Evolutionary conservation across 1,140 invertebrate species (phyloP).

Genomic region (Mylabris phalerata): DNA sequence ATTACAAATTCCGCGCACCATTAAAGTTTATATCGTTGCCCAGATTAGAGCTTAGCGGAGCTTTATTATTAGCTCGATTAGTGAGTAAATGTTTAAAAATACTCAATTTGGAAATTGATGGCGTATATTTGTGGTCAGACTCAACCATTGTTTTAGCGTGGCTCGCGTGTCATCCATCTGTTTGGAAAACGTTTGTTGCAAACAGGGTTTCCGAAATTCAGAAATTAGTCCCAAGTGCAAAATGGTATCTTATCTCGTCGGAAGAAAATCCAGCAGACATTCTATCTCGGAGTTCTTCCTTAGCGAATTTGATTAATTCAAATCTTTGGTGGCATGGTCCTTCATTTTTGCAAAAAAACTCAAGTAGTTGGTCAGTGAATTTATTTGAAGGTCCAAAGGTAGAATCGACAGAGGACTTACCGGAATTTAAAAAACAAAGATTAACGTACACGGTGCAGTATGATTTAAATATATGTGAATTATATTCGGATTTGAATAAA

Average conservation of each 20-base stretch:
- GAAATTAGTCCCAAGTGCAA: constrained; percentile 33
- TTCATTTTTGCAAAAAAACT: background rate
- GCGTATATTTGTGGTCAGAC: constrained; percentile 37
- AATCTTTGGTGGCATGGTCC: constrained; percentile 35
- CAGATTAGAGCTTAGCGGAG: constrained; percentile 3
- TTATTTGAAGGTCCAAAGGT: too few species aligned
- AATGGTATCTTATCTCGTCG: constrained; percentile 32
- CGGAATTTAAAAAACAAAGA: too few species aligned
- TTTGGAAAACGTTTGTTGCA: constrained; percentile 36
- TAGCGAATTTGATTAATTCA: constrained; percentile 20
- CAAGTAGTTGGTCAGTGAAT: too few species aligned
- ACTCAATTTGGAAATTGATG: background rate
- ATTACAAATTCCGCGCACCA: background rate
- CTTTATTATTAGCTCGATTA: constrained; percentile 2
- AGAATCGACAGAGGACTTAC: too few species aligned
- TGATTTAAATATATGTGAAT: too few species aligned
- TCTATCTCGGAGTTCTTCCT: constrained; percentile 37
- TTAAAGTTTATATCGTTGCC: constrained; percentile 8
- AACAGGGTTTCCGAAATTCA: constrained; percentile 35
- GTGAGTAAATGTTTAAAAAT: background rate
- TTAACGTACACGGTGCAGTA: too few species aligned
- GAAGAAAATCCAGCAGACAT: constrained; percentile 44
- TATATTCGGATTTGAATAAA: too few species aligned
- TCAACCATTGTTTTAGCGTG: constrained; percentile 40
- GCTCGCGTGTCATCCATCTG: constrained; percentile 32